These are phyloP conservation scores for Pangasius mekongensis DNA, from an alignment of 2,797 vertebrate species.

Conservation along the genomic window DNA sequence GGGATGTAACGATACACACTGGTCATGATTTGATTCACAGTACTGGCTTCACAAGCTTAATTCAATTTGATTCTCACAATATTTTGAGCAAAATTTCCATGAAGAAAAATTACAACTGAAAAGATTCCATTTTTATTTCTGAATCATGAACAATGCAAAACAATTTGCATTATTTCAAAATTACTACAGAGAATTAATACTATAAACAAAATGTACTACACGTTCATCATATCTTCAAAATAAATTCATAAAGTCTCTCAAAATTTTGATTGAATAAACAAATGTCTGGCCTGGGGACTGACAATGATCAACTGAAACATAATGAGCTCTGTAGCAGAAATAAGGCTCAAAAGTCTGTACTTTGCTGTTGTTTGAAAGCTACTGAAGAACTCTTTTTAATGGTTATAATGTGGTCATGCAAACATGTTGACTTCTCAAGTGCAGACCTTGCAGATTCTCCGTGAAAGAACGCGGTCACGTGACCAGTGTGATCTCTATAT, in stretches of 20 bases:
- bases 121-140: not conserved
- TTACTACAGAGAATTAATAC: not conserved
- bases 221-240: not conserved
- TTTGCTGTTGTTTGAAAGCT: not conserved
- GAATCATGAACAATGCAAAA: not conserved
- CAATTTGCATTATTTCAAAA: not conserved
- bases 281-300: not conserved
- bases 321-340: not conserved
- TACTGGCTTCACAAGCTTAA: not conserved
- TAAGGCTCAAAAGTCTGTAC: not conserved
- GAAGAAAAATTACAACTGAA: not conserved
- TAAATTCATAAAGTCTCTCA: not conserved
- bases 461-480: not conserved
- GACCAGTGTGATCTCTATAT: not conserved
- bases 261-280: not conserved
- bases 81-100: not conserved
- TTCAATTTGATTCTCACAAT: not conserved
- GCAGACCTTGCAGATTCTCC: not conserved
- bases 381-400: not conserved
- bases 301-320: not conserved
- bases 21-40: not conserved
- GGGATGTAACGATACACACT: not conserved
- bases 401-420: not conserved
- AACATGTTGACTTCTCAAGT: not conserved
- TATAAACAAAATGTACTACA: not conserved